Evolutionary conservation across 1,140 invertebrate species (phyloP).

Genomic region (Cephus cinctus): DNA sequence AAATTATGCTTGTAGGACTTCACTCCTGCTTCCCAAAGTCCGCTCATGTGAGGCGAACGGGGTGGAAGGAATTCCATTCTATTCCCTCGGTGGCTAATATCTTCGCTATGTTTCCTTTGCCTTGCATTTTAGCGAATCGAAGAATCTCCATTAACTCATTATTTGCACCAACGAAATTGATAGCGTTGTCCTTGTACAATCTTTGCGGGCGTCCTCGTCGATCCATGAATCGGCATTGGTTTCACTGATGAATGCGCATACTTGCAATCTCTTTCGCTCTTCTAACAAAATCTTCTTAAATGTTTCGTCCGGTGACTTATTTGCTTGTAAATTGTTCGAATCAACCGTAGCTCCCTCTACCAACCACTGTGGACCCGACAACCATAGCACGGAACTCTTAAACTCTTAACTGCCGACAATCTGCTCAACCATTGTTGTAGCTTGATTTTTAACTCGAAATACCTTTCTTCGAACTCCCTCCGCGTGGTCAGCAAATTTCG

Average conservation of each 20-base stretch:
- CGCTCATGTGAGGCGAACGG: conserved; percentile 14
- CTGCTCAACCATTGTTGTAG: too few species aligned
- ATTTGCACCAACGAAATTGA: conserved; percentile 40
- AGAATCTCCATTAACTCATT: conserved; percentile 18
- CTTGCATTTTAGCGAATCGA: background rate
- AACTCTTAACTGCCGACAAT: background rate
- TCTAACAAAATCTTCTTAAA: background rate
- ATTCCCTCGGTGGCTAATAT: background rate
- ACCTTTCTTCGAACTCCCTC: too few species aligned
- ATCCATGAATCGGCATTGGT: conserved; percentile 43
- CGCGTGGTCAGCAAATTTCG: too few species aligned
- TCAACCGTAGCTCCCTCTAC: background rate
- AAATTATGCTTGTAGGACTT: conserved; percentile 23
- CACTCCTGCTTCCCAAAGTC: conserved; percentile 20
- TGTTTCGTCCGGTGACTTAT: background rate
- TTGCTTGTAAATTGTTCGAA: background rate
- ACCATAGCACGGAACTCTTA: background rate
- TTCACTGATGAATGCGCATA: conserved; percentile 1
- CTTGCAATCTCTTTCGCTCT: background rate
- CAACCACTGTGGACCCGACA: background rate
- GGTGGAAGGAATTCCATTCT: conserved; percentile 16
- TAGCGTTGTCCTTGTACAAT: conserved; percentile 45
- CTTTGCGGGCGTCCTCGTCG: conserved; percentile 36
- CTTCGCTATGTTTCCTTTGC: background rate
- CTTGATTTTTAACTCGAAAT: too few species aligned